Percentiles rank a stretch among this genome's conserved stretches.
Evolutionary conservation across 2,888 invertebrate genomes (phyloP).

Genomic region (Acleris cristana): DNA sequence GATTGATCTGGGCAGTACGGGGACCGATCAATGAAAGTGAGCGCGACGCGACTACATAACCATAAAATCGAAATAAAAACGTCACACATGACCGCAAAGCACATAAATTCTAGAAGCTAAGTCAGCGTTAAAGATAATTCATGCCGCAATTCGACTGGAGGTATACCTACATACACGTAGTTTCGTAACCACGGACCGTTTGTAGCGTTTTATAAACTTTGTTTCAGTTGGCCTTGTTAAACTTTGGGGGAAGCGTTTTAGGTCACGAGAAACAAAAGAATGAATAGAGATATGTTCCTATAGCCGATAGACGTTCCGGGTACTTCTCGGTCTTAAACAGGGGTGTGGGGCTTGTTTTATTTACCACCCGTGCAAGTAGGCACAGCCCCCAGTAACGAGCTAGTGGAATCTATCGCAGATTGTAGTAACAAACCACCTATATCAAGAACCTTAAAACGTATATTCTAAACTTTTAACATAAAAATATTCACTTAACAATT

Average conservation of each 20-base stretch:
- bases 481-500: too few relatives aligned
- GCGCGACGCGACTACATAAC: conserved; percentile 56
- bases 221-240: conserved; percentile 60
- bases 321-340: conserved; percentile 29
- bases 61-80: conserved; percentile 68
- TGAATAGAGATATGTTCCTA: conserved; percentile 33
- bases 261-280: conserved; percentile 60
- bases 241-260: conserved; percentile 64
- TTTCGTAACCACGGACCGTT: conserved; percentile 57
- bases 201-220: conserved; percentile 63
- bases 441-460: too few relatives aligned
- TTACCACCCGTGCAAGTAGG: conserved; percentile 20
- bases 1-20: conserved; percentile 23
- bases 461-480: too few relatives aligned
- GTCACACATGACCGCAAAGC: conserved; percentile 53
- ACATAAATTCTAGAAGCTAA: conserved; percentile 63
- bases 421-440: background rate
- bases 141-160: conserved; percentile 58
- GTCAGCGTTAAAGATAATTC: conserved; percentile 64
- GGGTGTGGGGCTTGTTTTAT: conserved; percentile 23
- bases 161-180: conserved; percentile 46
- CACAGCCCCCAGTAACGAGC: conserved; percentile 7
- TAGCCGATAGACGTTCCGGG: conserved; percentile 36
- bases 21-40: conserved; percentile 55
- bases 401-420: conserved; percentile 8